Evolutionary conservation across 2,797 vertebrate species (phyloP).

Genomic region (Pitangus sulphuratus): DNA sequence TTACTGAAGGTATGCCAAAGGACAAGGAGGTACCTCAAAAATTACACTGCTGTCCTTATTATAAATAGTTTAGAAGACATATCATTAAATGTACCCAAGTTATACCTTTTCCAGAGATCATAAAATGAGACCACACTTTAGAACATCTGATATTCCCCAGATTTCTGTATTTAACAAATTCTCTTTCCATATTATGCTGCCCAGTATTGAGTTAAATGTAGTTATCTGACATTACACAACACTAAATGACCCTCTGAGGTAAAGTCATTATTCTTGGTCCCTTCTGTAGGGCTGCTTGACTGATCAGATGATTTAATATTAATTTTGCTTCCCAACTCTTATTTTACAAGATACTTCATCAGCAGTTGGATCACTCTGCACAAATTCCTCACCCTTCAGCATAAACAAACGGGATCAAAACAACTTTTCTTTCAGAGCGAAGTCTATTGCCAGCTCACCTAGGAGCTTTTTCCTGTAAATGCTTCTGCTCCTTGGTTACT

Average conservation of each 20-base stretch:
- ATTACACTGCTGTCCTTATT: not conserved
- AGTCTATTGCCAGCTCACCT: not conserved
- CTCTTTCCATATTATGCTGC: not conserved
- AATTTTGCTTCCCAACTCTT: not conserved
- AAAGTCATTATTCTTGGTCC: not conserved
- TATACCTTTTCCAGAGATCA: not conserved
- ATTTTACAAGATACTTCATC: not conserved
- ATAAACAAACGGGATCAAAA: not conserved
- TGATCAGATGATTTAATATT: not conserved
- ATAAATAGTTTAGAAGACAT: not conserved
- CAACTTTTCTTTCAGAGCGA: not conserved
- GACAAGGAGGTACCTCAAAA: not conserved
- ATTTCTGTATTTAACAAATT: not conserved
- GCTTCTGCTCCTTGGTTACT: slow-evolving; percentile 39
- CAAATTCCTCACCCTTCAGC: not conserved
- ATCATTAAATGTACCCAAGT: not conserved
- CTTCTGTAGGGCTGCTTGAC: not conserved
- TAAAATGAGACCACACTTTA: not conserved
- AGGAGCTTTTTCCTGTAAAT: slow-evolving; percentile 20
- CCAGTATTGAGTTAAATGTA: not conserved
- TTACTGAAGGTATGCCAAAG: not conserved
- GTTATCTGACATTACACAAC: not conserved
- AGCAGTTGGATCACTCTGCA: not conserved
- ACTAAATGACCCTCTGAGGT: not conserved
- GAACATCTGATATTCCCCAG: not conserved